phyloP scores from a whole-genome alignment of 2,113 vertebrate species.

The Cyanoramphus novaezelandiae region DNA sequence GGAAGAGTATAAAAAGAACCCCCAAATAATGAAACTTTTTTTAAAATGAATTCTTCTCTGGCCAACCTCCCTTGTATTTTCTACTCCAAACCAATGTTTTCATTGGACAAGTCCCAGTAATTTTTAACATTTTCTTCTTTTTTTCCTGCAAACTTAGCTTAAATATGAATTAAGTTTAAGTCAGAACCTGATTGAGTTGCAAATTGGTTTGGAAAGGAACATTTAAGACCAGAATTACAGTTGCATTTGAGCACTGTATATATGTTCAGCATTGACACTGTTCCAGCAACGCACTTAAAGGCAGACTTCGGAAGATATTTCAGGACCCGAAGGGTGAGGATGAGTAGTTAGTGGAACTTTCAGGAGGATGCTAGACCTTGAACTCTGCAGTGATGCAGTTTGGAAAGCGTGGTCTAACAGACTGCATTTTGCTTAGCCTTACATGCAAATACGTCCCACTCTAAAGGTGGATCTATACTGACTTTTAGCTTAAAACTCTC shows the following conservation, averaged over 20 bases:
- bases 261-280: neutral
- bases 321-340: neutral
- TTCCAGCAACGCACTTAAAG: slow-evolving; percentile 30
- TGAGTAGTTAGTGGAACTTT: neutral
- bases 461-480: neutral
- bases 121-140: neutral
- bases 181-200: neutral
- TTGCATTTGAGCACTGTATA: neutral
- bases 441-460: neutral
- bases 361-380: neutral
- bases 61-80: neutral
- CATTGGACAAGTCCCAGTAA: neutral
- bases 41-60: neutral
- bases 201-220: slow-evolving; percentile 31
- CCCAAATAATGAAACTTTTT: neutral
- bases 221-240: neutral
- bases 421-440: neutral
- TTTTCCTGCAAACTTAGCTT: neutral
- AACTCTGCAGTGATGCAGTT: neutral
- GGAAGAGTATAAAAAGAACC: neutral
- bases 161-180: neutral
- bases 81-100: neutral
- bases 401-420: neutral
- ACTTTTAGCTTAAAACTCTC: slow-evolving; percentile 1
- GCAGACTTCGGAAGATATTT: slow-evolving; percentile 6